These are phyloP conservation scores for Cololabis saira DNA, from an alignment of 2,113 vertebrate species.

Conservation along the genomic window DNA sequence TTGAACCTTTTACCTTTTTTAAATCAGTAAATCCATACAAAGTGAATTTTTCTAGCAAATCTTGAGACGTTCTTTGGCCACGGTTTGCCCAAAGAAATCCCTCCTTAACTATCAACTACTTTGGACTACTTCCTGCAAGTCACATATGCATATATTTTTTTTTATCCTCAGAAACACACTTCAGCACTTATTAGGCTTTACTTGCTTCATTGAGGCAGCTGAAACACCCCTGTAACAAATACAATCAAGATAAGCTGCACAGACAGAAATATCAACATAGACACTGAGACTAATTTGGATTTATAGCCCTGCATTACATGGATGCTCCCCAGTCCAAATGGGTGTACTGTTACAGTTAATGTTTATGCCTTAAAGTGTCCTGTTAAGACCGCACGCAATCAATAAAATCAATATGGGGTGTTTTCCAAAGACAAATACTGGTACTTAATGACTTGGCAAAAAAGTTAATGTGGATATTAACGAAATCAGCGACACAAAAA, in stretches of 20 bases:
- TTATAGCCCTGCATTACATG: slow-evolving; percentile 44
- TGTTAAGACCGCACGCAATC: slow-evolving; percentile 69
- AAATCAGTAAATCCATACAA: too few species aligned
- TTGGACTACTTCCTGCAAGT: too few species aligned
- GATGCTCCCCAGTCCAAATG: slow-evolving; percentile 41
- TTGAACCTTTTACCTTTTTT: too few species aligned
- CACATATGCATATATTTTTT: too few species aligned
- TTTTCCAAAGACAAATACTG: slow-evolving; percentile 65
- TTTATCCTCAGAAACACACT: not conserved
- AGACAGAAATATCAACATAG: slow-evolving; percentile 46
- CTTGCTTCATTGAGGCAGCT: slow-evolving; percentile 11
- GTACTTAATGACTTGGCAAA: slow-evolving; percentile 56
- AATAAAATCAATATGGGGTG: slow-evolving; percentile 72
- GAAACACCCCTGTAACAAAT: slow-evolving; percentile 54
- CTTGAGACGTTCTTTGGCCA: too few species aligned
- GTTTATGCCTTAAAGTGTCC: slow-evolving; percentile 75
- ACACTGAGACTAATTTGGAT: slow-evolving; percentile 53
- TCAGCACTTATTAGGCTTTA: not conserved
- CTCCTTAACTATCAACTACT: too few species aligned
- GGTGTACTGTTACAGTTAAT: slow-evolving; percentile 68
- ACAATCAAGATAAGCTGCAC: slow-evolving; percentile 42
- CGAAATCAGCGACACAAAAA: slow-evolving; percentile 33
- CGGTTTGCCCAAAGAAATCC: too few species aligned
- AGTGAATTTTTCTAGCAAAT: too few species aligned
- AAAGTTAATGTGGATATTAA: slow-evolving; percentile 45